A percentile compares a stretch with the other conserved stretches of the same genome.
phyloP scores from a whole-genome alignment of 1,140 invertebrate genomes.

The Hylaeus volcanicus region DNA sequence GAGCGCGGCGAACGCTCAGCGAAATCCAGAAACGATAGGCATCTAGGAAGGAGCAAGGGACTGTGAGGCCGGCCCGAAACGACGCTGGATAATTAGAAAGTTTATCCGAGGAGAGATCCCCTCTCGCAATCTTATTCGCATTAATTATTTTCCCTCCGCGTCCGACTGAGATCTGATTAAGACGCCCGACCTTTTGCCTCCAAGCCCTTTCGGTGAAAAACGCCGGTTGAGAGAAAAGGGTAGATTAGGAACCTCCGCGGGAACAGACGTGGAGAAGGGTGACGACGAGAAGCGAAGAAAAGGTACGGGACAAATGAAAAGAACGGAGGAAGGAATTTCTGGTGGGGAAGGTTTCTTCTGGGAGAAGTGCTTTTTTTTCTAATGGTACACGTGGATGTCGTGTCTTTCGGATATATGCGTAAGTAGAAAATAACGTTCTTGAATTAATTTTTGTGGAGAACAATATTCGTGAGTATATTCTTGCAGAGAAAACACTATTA shows the following conservation, averaged over 20 bases:
- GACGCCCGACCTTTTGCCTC: constrained; percentile 7
- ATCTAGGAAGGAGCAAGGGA: constrained; percentile 17
- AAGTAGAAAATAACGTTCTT: no score
- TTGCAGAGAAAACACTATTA: no score
- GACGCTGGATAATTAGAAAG: constrained; percentile 65
- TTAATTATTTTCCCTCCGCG: constrained; percentile 60
- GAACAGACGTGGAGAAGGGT: neutral
- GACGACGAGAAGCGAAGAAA: neutral
- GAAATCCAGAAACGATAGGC: constrained; percentile 46
- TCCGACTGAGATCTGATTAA: constrained; percentile 53
- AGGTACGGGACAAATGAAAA: neutral
- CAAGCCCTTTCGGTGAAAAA: constrained; percentile 28
- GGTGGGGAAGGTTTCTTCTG: neutral
- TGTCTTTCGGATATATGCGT: no score
- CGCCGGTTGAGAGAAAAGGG: neutral
- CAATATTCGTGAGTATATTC: no score
- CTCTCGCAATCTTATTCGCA: constrained; percentile 61
- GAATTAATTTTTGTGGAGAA: no score
- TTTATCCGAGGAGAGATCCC: constrained; percentile 61
- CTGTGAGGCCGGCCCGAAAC: constrained; percentile 34
- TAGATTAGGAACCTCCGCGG: neutral
- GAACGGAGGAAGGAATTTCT: constrained; percentile 2
- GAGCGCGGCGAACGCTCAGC: neutral
- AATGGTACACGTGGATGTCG: no score
- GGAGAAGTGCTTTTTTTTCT: no score